Base-by-base conservation (phyloP, 2,888 invertebrate genomes). In the Sesia apiformis region DNA sequence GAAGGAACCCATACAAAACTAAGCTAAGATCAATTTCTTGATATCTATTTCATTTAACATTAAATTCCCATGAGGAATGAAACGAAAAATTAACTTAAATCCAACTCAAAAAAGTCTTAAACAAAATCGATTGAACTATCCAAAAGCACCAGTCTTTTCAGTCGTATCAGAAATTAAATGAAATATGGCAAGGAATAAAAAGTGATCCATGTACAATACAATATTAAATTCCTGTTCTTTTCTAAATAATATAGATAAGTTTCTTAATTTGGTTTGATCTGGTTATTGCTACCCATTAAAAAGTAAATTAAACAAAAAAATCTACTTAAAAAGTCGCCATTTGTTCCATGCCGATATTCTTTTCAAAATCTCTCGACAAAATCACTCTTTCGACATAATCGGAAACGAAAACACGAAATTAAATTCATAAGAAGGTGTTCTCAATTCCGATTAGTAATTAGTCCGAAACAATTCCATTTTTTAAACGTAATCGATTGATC, bases 401-500 rank as follows among this genome's bases (percentile, higher is more conserved):
- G 66, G 66, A 70, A 67, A 69, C 70, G 68, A 67, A 66, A 67
- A 74, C 69, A 70, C 63, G 54, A 56, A 52, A 54, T 55, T 53
- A 57, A 23, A 52, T 57, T 6, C 39, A 42, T 39, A 59, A 56
- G 65, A 72, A 70, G 70, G 76, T 74, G 76, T 74, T 76, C 72
- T 76, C 72, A 74, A 77, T 76, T 69, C 72, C 72, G 67, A 61
- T 61, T 40, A 23, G 7, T 50, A 57, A 60, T 67, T 61, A 66
- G 68, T 70, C 72, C 60, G 57, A 63, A 63, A 59, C 61, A 59
- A 61, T 63, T 60, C 71, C 64, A 69, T 78, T 64, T 81, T 78
- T 69, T 77, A 84, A 86, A 84, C 85, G 77, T 88, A 86, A 89
- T 84, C 87, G 85, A 89, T 88, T 89, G 84, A 89, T 89, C 85